Base-by-base conservation (phyloP, 2,113 vertebrate species). In the Callipepla squamata region DNA sequence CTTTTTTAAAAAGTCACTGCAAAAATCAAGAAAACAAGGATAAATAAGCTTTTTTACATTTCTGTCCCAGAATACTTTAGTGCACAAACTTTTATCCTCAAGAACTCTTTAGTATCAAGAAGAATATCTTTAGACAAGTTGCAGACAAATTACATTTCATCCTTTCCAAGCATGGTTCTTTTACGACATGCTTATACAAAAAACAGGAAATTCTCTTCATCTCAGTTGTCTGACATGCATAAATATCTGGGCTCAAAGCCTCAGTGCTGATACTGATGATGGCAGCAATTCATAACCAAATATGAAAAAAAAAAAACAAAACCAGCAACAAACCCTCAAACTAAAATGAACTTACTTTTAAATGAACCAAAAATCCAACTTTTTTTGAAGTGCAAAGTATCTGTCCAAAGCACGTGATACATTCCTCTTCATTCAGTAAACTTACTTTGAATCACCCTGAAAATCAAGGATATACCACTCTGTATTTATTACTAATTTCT, bases 161-260 rank as follows among this genome's bases (percentile, higher is more conserved):
- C 44, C 45, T 69, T 95, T 92, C 90, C 78, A 94, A 94, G 80
- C 87, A 91, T 94, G 63, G 78, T 26, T 78, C 75, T 78, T 79
- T 48, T 50, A 79, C 42, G 86, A 62, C 16, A 11, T 77, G 92
- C 93, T 94, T 92, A 90, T 14, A 82, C 5, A 90, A 70, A 94
- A 92, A 97, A 91, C 77, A 93, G 91, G 80, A 95, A 95, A 92
- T 93, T 94, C 74, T 93, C 74, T 89, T 93, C 81, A 85, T 89
- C 90, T 94, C 40, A 92, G 59, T 81, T 88, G 21, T 87, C 79
- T 93, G 88, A 89, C 89, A 78, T 4, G 19, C 74, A 89, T n/a
- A 93, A 85, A 76, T 78, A 96, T 89, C 83, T 94, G 75, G 93
- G 77, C 85, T 77, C 30, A 82, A 73, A 66, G 88, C 67, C 82